Base-by-base conservation (phyloP, 2,797 vertebrate species). In the Hippocampus kuda region DNA sequence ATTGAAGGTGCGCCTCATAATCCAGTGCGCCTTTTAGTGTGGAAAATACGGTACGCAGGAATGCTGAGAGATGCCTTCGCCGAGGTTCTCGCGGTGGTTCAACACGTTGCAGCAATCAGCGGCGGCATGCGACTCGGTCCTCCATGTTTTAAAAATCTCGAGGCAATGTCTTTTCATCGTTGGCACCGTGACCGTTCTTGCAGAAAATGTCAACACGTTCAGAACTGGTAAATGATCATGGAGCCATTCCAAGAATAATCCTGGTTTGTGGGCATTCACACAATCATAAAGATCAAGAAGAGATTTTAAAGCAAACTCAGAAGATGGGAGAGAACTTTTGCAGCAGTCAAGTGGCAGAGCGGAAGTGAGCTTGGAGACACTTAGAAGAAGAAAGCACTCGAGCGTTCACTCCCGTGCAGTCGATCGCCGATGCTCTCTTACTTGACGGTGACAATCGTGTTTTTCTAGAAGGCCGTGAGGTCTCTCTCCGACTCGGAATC, bases 341-440 rank as follows among this genome's bases (percentile, higher is more conserved):
- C 71, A 78, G 71, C 48, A 66, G 72, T 66, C 78, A 79, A 73
- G 30, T 68, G 41, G n/a, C 60, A 72, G 22, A 56, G 41, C 64
- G 67, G 72, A 75, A 77, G 74, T 56, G 60, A 84, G 68, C 70
- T 77, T 72, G 79, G 67, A 86, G 86, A 81, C 76, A 85, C 80
- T 76, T 77, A 71, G 57, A 34, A 79, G 81, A 67, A 66, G 72
- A 69, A 81, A 75, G 80, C 69, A 80, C 68, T 78, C 80, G 75
- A 79, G 68, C 85, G 76, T 84, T 80, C 88, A 91, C 83, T 84
- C 84, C 86, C 88, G 83, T 88, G 89, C 87, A 83, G 85, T 38
- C 78, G 71, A 75, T 75, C 77, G 79, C 76, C 75, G 73, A 79
- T 81, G 85, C 77, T 77, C 79, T 86, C 90, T 91, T 91, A 90